These are phyloP conservation scores for Agrochola circellaris DNA, from an alignment of 2,888 invertebrate species.

Conservation along the genomic window DNA sequence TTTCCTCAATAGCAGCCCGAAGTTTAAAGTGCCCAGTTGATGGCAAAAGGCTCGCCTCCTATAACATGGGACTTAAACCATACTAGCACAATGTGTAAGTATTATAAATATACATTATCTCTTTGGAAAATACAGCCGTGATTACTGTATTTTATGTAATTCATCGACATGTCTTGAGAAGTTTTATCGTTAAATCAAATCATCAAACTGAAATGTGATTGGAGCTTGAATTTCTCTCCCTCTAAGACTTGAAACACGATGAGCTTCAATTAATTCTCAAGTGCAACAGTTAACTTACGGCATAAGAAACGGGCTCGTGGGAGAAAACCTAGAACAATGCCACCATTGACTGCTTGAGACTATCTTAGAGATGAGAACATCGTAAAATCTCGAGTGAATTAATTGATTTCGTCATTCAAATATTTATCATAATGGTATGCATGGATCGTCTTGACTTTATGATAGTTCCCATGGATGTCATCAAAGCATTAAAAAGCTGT, in stretches of 20 bases:
- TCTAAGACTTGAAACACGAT: constrained; percentile 3
- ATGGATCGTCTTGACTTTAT: constrained; percentile 11
- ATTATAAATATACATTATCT: too few species aligned
- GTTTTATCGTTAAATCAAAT: too few species aligned
- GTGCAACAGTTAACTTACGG: constrained; percentile 59
- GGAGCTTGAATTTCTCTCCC: neutral
- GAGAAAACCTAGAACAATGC: constrained; percentile 53
- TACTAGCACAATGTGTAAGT: too few species aligned
- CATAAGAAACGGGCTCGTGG: constrained; percentile 55
- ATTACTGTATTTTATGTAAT: too few species aligned
- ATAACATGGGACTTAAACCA: too few species aligned
- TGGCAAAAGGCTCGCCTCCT: too few species aligned
- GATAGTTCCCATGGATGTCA: constrained; percentile 24
- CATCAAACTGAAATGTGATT: too few species aligned
- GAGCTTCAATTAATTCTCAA: constrained; percentile 46
- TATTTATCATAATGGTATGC: neutral
- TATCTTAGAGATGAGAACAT: constrained; percentile 35
- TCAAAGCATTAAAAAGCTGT: neutral
- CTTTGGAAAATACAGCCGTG: too few species aligned
- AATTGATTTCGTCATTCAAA: constrained; percentile 53
- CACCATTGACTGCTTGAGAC: constrained; percentile 29
- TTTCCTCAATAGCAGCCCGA: neutral
- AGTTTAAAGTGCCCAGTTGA: too few species aligned
- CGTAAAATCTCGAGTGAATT: constrained; percentile 38
- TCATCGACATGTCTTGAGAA: too few species aligned